A percentile compares a stretch with the other conserved stretches of the same genome.
phyloP scores from a whole-genome alignment of 2,113 vertebrate species.

The Crocuta crocuta region DNA sequence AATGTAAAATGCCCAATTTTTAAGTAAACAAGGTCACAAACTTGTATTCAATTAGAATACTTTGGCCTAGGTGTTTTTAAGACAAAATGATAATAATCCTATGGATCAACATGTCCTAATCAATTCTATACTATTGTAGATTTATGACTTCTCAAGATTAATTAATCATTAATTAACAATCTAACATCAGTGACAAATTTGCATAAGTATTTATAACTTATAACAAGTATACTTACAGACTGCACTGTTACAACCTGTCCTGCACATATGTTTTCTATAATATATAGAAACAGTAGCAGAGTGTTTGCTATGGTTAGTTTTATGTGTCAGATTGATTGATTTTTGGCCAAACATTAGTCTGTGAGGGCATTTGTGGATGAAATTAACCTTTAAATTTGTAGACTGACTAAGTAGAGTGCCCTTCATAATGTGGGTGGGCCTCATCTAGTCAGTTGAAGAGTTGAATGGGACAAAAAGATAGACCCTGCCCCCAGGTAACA shows the following conservation, averaged over 20 bases:
- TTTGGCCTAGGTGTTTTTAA: constrained; percentile 64
- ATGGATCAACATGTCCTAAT: background rate
- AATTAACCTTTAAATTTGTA: background rate
- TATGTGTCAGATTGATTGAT: background rate
- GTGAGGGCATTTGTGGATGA: background rate
- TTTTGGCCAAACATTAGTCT: background rate
- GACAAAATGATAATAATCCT: background rate
- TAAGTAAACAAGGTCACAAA: constrained; percentile 82
- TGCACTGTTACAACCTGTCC: background rate
- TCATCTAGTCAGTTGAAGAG: background rate
- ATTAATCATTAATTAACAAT: constrained; percentile 59
- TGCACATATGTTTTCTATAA: background rate
- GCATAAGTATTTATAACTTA: background rate
- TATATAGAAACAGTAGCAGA: background rate
- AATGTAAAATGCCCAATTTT: constrained; percentile 93
- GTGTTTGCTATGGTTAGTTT: background rate
- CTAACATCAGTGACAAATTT: constrained; percentile 50
- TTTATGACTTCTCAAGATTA: constrained; percentile 9
- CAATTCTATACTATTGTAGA: background rate
- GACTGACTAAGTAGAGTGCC: background rate
- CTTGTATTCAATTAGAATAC: constrained; percentile 48
- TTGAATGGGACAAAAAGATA: background rate
- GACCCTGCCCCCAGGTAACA: background rate
- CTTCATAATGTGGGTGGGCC: background rate
- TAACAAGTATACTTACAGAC: background rate